Evolutionary conservation across 2,797 vertebrate genomes (phyloP).

Genomic region (Poecile montanus): DNA sequence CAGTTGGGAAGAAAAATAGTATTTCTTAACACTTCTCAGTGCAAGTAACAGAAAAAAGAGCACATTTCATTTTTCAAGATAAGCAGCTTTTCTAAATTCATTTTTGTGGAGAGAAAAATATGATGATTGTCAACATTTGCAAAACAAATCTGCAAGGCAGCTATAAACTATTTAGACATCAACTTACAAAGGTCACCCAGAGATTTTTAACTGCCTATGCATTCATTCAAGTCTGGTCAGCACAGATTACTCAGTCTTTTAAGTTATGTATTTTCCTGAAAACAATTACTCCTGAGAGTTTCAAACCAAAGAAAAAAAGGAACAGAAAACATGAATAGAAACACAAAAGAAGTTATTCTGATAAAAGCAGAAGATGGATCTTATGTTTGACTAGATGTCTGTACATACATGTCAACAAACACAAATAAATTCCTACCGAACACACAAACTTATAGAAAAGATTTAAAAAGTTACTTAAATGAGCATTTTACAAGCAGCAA

Average conservation of each 20-base stretch:
- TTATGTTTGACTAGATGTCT: neutral
- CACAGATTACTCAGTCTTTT: neutral
- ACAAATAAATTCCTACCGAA: conserved; percentile 8
- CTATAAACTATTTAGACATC: neutral
- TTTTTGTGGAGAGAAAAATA: conserved; percentile 11
- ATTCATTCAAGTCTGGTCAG: neutral
- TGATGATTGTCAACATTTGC: neutral
- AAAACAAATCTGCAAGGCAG: conserved; percentile 14
- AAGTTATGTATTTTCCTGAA: conserved; percentile 12
- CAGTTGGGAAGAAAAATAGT: neutral
- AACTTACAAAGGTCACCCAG: conserved; percentile 10
- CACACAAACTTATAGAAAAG: neutral
- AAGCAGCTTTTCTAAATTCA: neutral
- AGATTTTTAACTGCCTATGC: conserved; percentile 5
- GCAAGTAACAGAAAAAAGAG: neutral
- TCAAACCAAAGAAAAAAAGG: neutral
- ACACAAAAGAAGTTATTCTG: conserved; percentile 20
- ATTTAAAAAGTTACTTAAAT: conserved; percentile 54
- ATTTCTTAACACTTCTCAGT: neutral
- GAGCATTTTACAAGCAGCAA: conserved; percentile 7
- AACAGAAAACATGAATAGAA: neutral
- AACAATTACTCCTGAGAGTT: neutral
- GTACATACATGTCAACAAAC: conserved; percentile 20
- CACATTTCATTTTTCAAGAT: neutral
- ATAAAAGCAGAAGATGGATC: conserved; percentile 33